Conservation (phyloP, 1,140 invertebrate genomes). For the Drosophila arizonae region DNA sequence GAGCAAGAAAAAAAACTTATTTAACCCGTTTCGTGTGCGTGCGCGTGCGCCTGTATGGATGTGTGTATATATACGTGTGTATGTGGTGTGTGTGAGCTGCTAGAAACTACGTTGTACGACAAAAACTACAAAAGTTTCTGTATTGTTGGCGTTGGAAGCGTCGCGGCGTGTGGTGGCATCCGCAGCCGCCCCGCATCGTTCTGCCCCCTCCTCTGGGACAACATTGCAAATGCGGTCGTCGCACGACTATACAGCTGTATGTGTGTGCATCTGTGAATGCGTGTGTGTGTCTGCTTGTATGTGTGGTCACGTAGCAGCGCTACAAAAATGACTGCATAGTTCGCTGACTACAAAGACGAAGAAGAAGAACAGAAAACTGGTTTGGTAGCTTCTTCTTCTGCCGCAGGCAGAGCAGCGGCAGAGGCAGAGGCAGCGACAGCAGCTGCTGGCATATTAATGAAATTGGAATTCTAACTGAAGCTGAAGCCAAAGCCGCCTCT, state of each 20-base stretch:
- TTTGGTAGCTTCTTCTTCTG: conserved; percentile 48
- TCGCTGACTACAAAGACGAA: conserved; percentile 42
- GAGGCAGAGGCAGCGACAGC: conserved; percentile 19
- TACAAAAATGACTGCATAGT: conserved; percentile 65
- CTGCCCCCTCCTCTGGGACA: conserved; percentile 6
- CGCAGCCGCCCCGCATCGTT: conserved; percentile 29
- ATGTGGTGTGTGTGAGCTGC: conserved; percentile 26
- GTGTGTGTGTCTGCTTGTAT: conserved; percentile 32
- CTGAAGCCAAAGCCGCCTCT: conserved; percentile 33
- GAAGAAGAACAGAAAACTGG: conserved; percentile 53
- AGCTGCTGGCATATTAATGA: conserved; percentile 51
- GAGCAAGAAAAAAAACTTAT: conserved; percentile 41
- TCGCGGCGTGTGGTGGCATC: conserved; percentile 71
- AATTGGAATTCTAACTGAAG: conserved; percentile 55
- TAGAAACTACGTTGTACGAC: conserved; percentile 58
- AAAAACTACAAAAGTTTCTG: conserved; percentile 70
- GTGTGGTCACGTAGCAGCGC: conserved; percentile 70
- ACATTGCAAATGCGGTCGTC: conserved; percentile 64
- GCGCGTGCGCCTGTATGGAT: conserved; percentile 44
- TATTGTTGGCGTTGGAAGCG: conserved; percentile 29
- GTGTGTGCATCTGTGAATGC: conserved; percentile 4
- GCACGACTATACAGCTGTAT: conserved; percentile 37
- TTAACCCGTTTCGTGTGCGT: conserved; percentile 75
- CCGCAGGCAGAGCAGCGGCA: conserved; percentile 17
- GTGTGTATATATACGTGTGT: conserved; percentile 8